A percentile compares a stretch with the other conserved stretches of the same genome.
Evolutionary conservation across 2,113 vertebrate species (phyloP).

Genomic region (Lagenorhynchus albirostris): DNA sequence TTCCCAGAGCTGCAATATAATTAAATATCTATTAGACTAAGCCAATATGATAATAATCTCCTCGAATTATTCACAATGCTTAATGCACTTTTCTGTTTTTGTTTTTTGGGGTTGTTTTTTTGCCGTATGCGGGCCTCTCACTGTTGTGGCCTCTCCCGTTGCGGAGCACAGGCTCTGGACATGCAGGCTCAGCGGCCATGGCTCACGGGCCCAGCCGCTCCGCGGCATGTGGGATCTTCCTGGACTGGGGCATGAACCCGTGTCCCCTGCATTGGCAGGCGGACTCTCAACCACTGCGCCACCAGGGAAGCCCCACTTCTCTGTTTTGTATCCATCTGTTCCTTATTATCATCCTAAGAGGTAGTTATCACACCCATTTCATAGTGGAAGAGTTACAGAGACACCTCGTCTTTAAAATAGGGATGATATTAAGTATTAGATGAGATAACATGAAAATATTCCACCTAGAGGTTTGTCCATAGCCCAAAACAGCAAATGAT

Average conservation of each 20-base stretch:
- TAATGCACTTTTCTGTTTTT: not conserved
- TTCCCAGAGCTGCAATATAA: not conserved
- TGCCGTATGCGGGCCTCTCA: too few species aligned
- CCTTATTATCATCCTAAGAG: not conserved
- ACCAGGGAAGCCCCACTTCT: too few species aligned
- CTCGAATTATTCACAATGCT: not conserved
- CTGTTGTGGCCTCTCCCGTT: too few species aligned
- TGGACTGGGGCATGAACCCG: too few species aligned
- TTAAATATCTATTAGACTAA: not conserved
- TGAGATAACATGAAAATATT: not conserved
- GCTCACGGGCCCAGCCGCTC: too few species aligned
- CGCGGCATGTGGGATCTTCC: too few species aligned
- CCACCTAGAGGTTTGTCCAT: not conserved
- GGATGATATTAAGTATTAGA: constrained; percentile 5
- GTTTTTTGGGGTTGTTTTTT: too few species aligned
- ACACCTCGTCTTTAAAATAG: not conserved
- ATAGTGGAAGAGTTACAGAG: not conserved
- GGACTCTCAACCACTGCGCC: too few species aligned
- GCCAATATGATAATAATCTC: not conserved
- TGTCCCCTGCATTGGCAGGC: too few species aligned
- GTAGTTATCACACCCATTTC: not conserved
- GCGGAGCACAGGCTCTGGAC: too few species aligned
- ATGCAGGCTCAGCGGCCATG: too few species aligned
- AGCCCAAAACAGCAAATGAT: not conserved
- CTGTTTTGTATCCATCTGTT: not conserved